Conservation (phyloP, 2,113 vertebrate genomes). For the Tupaia tana region DNA sequence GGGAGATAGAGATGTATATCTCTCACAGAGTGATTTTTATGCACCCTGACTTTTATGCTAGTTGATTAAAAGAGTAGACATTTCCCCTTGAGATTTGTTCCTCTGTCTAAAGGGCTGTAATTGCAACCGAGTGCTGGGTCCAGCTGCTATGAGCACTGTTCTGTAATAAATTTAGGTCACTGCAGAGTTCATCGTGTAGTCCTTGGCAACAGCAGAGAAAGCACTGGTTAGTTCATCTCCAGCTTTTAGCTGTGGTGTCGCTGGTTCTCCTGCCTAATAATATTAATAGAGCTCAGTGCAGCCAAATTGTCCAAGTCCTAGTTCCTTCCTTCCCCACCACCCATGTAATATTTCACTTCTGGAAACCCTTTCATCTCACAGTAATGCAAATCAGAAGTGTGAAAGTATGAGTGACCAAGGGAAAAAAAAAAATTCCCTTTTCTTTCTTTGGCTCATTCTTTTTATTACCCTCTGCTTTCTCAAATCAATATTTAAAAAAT, state of each 20-base stretch:
- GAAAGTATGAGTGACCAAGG: slow-evolving; percentile 36
- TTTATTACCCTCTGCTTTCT: slow-evolving; percentile 35
- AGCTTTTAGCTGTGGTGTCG: slow-evolving; percentile 80
- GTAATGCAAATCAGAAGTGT: slow-evolving; percentile 47
- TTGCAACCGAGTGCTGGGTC: slow-evolving; percentile 84
- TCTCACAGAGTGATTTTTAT: slow-evolving; percentile 75
- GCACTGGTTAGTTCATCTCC: slow-evolving; percentile 80
- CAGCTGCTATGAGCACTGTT: slow-evolving; percentile 70
- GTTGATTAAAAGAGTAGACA: slow-evolving; percentile 87
- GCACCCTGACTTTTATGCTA: slow-evolving; percentile 79
- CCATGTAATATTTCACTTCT: slow-evolving; percentile 68
- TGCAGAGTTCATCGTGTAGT: slow-evolving; percentile 87
- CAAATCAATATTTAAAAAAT: slow-evolving; percentile 66
- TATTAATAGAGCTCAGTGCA: slow-evolving; percentile 84
- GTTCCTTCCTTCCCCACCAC: slow-evolving; percentile 65
- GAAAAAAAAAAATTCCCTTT: slow-evolving; percentile 45
- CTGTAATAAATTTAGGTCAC: slow-evolving; percentile 88
- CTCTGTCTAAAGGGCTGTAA: slow-evolving; percentile 86
- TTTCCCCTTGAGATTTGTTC: slow-evolving; percentile 84
- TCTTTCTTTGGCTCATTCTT: slow-evolving; percentile 52
- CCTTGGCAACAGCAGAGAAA: slow-evolving; percentile 86
- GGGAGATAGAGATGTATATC: neutral
- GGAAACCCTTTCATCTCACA: slow-evolving; percentile 62
- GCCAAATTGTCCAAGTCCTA: slow-evolving; percentile 75
- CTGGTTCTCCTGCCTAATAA: slow-evolving; percentile 81